Conservation (phyloP, 2,797 vertebrate genomes). For the Epinephelus awoara region DNA sequence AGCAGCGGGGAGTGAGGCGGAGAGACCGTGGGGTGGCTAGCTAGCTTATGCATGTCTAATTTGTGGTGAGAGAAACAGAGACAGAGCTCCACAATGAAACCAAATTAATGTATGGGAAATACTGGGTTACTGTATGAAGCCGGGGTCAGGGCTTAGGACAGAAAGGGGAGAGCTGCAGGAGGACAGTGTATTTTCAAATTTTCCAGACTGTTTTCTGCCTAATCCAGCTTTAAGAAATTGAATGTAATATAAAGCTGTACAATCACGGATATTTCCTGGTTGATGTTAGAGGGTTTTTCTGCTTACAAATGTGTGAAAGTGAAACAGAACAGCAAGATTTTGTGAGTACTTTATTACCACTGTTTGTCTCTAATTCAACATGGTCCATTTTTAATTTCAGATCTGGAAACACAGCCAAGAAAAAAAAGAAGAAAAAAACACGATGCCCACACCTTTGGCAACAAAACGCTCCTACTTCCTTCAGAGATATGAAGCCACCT, state of each 20-base stretch:
- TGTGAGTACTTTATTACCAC: background rate
- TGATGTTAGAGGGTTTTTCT: background rate
- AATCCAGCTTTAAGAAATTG: too few relatives aligned
- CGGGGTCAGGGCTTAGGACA: too few relatives aligned
- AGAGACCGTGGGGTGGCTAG: too few relatives aligned
- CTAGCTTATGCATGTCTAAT: too few relatives aligned
- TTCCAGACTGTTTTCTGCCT: too few relatives aligned
- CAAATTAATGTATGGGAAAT: too few relatives aligned
- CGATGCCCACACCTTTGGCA: slow-evolving; percentile 36
- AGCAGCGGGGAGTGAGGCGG: too few relatives aligned
- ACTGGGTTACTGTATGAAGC: too few relatives aligned
- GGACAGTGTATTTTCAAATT: too few relatives aligned
- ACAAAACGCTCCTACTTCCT: background rate
- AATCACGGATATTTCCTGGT: background rate
- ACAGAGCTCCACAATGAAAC: too few relatives aligned
- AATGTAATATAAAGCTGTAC: background rate
- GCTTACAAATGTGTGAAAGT: background rate
- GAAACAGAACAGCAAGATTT: background rate
- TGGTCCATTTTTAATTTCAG: slow-evolving; percentile 21
- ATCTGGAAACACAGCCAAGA: slow-evolving; percentile 22
- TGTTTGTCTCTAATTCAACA: background rate
- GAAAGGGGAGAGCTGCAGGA: too few relatives aligned
- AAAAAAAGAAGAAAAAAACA: background rate
- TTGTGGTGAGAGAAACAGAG: too few relatives aligned
- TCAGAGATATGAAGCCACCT: background rate